These are phyloP conservation scores for Tachyglossus aculeatus DNA, from an alignment of 2,797 vertebrate genomes.

Conservation along the genomic window DNA sequence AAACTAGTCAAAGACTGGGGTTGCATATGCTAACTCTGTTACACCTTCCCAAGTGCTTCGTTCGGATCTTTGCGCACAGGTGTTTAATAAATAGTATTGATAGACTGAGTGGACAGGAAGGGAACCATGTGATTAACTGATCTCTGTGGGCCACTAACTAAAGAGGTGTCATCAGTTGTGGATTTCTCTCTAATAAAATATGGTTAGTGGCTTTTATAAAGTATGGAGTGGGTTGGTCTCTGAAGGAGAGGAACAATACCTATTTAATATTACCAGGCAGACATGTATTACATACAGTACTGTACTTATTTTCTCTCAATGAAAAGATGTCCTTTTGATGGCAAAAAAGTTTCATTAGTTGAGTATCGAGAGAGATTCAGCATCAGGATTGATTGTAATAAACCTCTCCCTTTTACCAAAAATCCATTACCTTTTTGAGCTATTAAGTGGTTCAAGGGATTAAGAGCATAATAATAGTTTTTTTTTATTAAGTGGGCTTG, in stretches of 20 bases:
- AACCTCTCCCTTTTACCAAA: slow-evolving; percentile 68
- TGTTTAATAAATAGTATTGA: too few relatives aligned
- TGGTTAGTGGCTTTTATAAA: slow-evolving; percentile 23
- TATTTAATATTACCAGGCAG: slow-evolving; percentile 26
- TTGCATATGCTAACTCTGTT: too few relatives aligned
- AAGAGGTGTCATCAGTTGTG: slow-evolving; percentile 35
- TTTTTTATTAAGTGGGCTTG: slow-evolving; percentile 66
- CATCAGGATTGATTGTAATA: slow-evolving; percentile 70
- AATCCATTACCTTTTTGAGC: slow-evolving; percentile 76
- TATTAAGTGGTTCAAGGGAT: slow-evolving; percentile 79
- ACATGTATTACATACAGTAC: not conserved
- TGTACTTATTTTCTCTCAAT: slow-evolving; percentile 27
- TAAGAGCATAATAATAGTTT: slow-evolving; percentile 73
- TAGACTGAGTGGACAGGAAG: not conserved
- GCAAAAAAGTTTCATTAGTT: slow-evolving; percentile 71
- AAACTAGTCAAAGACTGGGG: too few relatives aligned
- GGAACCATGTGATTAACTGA: not conserved
- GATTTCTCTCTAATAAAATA: slow-evolving; percentile 31
- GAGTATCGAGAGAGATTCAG: slow-evolving; percentile 57
- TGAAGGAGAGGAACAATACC: slow-evolving; percentile 43
- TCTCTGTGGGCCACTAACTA: too few relatives aligned
- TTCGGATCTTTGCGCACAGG: too few relatives aligned
- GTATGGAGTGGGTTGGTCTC: slow-evolving; percentile 11
- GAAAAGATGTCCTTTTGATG: slow-evolving; percentile 61
- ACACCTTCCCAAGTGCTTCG: too few relatives aligned